Evolutionary conservation across 1,140 invertebrate species (phyloP), one percentile per base, ranked within the genome.

Genomic region (Leptopilina boulardi): DNA sequence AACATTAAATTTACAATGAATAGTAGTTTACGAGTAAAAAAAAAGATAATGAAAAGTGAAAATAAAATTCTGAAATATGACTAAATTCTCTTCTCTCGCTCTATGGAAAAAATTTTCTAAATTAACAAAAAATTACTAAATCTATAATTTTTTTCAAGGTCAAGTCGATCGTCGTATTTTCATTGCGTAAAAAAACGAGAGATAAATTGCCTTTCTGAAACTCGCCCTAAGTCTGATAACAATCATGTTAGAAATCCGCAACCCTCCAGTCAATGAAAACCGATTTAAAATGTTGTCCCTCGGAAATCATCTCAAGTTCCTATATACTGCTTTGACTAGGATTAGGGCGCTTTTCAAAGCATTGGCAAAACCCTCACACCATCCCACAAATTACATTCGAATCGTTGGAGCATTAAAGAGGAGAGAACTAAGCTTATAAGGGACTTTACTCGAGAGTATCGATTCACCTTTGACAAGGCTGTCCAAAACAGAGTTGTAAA

Each of bases 401-500:
- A 38, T 66, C 6, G 4, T 6, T 26, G n/a, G 4, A 42, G 21
- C 13, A 54, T 71, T 66, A 38, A 70, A 66, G 18, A 76, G 42
- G 42, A 34, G 38, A 56, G 38, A 2, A 21, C n/a, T n/a, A 19
- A 42, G 34, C 34, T 38, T 13, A 26, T 30, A 6, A 30, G 30
- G 30, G 13, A 56, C 11, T 66, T 59, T 51, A 54, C 10, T 66
- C 51, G 34, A 23, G n/a, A 54, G 5, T 66, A 66, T 66, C 59
- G 23, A 66, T 66, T 44, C 79, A 97, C 96, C 96, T 95, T 97
- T 98, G 59, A 98, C 93, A 10, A 97, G 93, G 90, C 98, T 97
- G 82, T 97, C 95, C 0, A 98, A 88, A 30, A 96, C 96, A 82
- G 93, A 92, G 3, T 95, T 93, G 87, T 97, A 98, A 82, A 98